Evolutionary conservation across 2,113 vertebrate genomes (phyloP).

Genomic region (Sterrhoptilus dennistouni): DNA sequence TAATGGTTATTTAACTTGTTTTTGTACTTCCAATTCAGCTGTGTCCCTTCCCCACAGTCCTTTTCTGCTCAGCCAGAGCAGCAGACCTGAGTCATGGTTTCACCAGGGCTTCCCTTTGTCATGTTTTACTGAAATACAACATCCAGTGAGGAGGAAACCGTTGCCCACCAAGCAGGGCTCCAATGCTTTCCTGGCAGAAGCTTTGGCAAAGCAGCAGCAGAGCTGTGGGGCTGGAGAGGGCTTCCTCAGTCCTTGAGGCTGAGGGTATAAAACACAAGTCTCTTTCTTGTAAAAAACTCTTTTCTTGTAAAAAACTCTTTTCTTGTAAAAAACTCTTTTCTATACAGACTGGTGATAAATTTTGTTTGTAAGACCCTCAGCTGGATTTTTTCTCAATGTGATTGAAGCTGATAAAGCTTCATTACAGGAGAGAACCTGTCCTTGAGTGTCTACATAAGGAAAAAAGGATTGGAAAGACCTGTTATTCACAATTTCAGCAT

Average conservation of each 20-base stretch:
- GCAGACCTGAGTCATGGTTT: neutral
- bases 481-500: neutral
- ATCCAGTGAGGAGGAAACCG: neutral
- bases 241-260: neutral
- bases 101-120: neutral
- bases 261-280: neutral
- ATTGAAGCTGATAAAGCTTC: neutral
- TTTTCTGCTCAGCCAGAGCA: neutral
- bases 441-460: neutral
- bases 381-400: neutral
- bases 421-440: neutral
- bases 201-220: neutral
- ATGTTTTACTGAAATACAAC: neutral
- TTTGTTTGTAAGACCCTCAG: neutral
- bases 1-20: neutral
- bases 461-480: neutral
- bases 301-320: neutral
- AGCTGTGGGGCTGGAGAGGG: neutral
- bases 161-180: neutral
- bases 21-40: neutral
- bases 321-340: neutral
- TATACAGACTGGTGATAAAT: fast-evolving
- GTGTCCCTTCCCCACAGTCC: neutral
- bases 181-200: neutral
- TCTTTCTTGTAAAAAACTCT: neutral